Base-by-base conservation (phyloP, 2,113 vertebrate species). In the Ictidomys tridecemlineatus region DNA sequence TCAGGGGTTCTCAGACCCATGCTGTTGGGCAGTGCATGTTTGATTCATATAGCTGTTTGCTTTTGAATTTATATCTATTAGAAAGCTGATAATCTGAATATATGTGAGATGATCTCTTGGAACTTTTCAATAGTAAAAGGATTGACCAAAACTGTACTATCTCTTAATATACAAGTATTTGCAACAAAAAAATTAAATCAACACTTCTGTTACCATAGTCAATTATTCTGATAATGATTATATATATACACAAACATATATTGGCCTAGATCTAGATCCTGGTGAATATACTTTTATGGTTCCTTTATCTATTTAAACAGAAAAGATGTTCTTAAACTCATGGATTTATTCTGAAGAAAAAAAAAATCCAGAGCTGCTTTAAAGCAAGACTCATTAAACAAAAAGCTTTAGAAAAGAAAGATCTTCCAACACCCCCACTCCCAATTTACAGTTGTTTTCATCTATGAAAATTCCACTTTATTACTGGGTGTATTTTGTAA, bases 1-100 rank as follows among this genome's bases (percentile, higher is more conserved):
- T 98, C 98, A 95, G 97, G 98, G 98, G 97, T 99, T 95, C 2
- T 98, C 98, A 98, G 97, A 98, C 98, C 97, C 94, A 85, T 93
- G 94, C 56, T 95, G 58, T 95, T 97, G 95, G 85, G 88, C 94
- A 37, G 83, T 86, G 69, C 42, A 37, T 69, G 20, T 32, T 98
- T 96, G 94, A 98, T 97, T 97, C 95, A 91, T 92, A 92, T 22
- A 84, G 42, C 51, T 76, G 93, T 51, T 96, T 98, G 97, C 98
- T 98, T 92, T 95, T 96, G 98, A 98, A 98, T 98, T 84, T 96
- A 98, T 98, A 96, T 95, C 97, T 98, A 89, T 91, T 97, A 95
- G 98, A 97, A 94, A 74, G 0, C 12, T 93, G 24, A 34, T 93
- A 93, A 95, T 26, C 72, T 96, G 87, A 96, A 76, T 80, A 65